Evolutionary conservation across 2,113 vertebrate genomes (phyloP).

Genomic region (Rhipidura dahli): DNA sequence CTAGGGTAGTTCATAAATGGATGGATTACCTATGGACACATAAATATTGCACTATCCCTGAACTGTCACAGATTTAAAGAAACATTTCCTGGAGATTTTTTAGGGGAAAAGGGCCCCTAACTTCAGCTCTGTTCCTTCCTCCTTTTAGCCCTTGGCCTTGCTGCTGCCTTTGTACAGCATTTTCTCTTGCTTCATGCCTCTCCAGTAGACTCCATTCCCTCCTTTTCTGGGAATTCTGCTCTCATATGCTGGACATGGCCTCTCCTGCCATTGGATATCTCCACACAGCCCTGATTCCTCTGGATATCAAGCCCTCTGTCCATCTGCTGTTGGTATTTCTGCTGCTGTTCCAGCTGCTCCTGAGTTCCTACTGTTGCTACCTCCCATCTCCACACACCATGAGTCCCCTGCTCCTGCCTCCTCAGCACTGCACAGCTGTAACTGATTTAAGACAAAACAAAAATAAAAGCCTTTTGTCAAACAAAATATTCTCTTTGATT

Average conservation of each 20-base stretch:
- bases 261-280: not conserved
- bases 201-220: too few species aligned
- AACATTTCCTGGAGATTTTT: not conserved
- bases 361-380: not conserved
- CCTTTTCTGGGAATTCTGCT: not conserved
- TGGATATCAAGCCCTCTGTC: not conserved
- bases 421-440: not conserved
- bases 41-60: not conserved
- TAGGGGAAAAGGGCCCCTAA: not conserved
- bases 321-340: not conserved
- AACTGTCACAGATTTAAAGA: not conserved
- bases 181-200: not conserved
- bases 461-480: conserved; percentile 9
- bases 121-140: not conserved
- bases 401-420: not conserved
- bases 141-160: not conserved
- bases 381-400: not conserved
- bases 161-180: not conserved
- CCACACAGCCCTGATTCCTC: not conserved
- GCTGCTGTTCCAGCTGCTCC: not conserved
- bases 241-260: not conserved
- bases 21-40: not conserved
- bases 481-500: not conserved
- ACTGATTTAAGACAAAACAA: not conserved
- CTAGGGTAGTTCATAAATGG: not conserved